Evolutionary conservation across 2,888 invertebrate genomes (phyloP), one percentile per base, ranked within the genome.

Genomic region (Torymus aiolomorphi): DNA sequence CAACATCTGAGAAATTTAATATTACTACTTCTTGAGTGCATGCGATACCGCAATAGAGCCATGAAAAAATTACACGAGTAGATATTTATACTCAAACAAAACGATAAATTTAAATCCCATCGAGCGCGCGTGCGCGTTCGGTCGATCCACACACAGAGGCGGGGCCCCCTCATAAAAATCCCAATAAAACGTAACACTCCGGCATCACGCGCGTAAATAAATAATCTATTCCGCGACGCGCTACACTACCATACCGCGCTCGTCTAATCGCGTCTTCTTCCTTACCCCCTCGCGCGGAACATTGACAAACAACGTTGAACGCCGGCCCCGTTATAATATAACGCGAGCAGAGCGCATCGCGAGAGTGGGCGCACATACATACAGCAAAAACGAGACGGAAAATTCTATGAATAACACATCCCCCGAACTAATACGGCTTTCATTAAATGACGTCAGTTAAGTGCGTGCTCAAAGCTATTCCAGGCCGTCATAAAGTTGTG

Each of bases 371-470:
- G 42, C 51, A n/a, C n/a, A n/a, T n/a, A 24, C 49, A 42, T 13
- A 24, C 14, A 16, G 69, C 31, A 65, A 76, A 73, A 63, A 57
- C 16, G 16, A 18, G 49, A 69, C 42, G 70, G 70, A 49, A 65
- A 77, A 66, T 80, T 78, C 78, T 75, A 76, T 72, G 81, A 81
- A 75, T 78, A 78, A 67, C 72, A 42, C 42, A 42, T 42, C 42
- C 42, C 42, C 72, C 74, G 66, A 75, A 74, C 62, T 77, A 70
- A 73, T 80, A 52, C 73, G 62, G 73, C 67, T 75, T 67, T 69
- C 80, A 80, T 80, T 72, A 76, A 80, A 72, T 71, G 80, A 76
- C 76, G 59, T 66, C 75, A 66, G 59, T 74, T 76, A 67, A 70
- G 75, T 67, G 76, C 66, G 66, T 62, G 57, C 76, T 56, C 73